Evolutionary conservation across 1,140 invertebrate species (phyloP).

Genomic region (Drosophila parabipectinata): DNA sequence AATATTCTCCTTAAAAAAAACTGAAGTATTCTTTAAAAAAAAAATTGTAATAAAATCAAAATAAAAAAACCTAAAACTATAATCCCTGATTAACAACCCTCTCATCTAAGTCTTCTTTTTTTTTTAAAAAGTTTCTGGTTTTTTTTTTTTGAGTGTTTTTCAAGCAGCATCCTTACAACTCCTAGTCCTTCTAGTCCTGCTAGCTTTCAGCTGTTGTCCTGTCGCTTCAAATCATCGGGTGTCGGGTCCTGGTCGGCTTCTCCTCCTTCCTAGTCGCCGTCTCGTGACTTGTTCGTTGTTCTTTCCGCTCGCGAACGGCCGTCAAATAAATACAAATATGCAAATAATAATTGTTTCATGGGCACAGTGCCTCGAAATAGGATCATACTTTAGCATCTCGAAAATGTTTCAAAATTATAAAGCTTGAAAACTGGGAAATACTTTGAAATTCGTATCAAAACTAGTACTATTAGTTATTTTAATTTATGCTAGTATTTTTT

Average conservation of each 20-base stretch:
- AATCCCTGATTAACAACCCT: too few species aligned
- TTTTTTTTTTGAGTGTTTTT: conserved; percentile 1
- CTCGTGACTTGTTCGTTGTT: conserved; percentile 17
- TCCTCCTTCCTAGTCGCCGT: conserved; percentile 6
- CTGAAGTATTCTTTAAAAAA: too few species aligned
- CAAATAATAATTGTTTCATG: conserved; percentile 55
- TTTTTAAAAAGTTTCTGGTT: not conserved
- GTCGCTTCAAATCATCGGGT: conserved; percentile 44
- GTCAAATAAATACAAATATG: conserved; percentile 72
- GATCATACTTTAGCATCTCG: not conserved
- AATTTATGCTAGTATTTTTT: too few species aligned
- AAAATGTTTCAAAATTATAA: too few species aligned
- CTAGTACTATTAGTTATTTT: too few species aligned
- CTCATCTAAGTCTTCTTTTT: too few species aligned
- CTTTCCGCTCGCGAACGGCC: conserved; percentile 45
- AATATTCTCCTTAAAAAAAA: too few species aligned
- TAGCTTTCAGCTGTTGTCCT: conserved; percentile 12
- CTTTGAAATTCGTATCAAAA: too few species aligned
- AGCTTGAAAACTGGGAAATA: too few species aligned
- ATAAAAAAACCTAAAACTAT: too few species aligned
- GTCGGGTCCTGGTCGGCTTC: conserved; percentile 29
- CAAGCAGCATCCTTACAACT: conserved; percentile 9
- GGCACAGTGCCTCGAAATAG: conserved; percentile 46
- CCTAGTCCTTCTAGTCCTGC: conserved; percentile 18
- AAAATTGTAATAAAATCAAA: too few species aligned